These are phyloP conservation scores for Arothron firmamentum DNA, from an alignment of 2,113 vertebrate genomes.

Conservation along the genomic window DNA sequence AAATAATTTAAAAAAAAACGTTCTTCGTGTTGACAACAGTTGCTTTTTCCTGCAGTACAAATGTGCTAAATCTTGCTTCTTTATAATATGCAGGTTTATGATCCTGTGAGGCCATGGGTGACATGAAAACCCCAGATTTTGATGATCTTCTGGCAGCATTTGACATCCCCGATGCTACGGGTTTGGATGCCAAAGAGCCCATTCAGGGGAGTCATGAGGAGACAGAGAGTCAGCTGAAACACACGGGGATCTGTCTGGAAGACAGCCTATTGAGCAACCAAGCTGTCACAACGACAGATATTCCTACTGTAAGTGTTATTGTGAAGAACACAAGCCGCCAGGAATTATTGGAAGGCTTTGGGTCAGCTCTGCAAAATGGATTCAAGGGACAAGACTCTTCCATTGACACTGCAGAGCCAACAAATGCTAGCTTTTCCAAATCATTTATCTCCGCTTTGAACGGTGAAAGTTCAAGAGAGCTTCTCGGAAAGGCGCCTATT, in stretches of 20 bases:
- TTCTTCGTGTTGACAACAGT: not conserved
- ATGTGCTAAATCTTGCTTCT: not conserved
- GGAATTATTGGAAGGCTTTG: constrained; percentile 79
- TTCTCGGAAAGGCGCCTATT: constrained; percentile 74
- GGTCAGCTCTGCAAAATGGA: constrained; percentile 82
- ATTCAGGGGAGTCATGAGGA: constrained; percentile 85
- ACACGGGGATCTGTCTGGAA: constrained; percentile 82
- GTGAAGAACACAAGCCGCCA: constrained; percentile 95
- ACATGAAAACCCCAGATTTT: constrained; percentile 99
- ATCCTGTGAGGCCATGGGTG: constrained; percentile 87
- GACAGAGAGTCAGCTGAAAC: constrained; percentile 82
- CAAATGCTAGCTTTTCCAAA: constrained; percentile 75
- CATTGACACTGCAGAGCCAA: constrained; percentile 64
- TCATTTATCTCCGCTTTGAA: constrained; percentile 84
- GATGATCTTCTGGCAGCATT: constrained; percentile 97
- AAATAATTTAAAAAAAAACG: not conserved
- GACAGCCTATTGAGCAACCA: constrained; percentile 79
- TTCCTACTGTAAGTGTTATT: constrained; percentile 90
- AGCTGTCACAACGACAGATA: constrained; percentile 73
- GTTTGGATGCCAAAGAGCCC: constrained; percentile 92
- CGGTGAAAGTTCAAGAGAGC: constrained; percentile 77
- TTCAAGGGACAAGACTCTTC: constrained; percentile 78
- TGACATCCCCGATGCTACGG: constrained; percentile 96
- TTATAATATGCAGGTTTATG: constrained; percentile 62
- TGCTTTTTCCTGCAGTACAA: not conserved